Percentiles rank a stretch among this genome's conserved stretches.
Evolutionary conservation across 92 coral and sea anemone species (phyloP).

Genomic region (Nematostella vectensis): DNA sequence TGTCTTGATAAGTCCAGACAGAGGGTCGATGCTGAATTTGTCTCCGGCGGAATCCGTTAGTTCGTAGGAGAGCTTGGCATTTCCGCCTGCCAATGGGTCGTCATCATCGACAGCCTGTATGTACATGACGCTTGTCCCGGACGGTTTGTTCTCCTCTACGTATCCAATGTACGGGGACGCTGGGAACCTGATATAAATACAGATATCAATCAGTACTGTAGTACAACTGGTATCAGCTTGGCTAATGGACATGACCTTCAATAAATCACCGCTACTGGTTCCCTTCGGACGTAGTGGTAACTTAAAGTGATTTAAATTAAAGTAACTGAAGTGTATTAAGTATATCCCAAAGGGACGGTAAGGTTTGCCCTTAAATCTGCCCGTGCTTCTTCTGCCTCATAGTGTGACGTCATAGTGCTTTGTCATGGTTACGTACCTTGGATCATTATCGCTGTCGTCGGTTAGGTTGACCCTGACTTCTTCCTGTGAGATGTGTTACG

Average conservation of each 20-base stretch:
- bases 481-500: slow-evolving; percentile 14
- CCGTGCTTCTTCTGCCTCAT: too few species aligned
- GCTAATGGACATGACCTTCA: too few species aligned
- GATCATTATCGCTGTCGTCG: slow-evolving; percentile 55
- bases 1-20: slow-evolving; percentile 43
- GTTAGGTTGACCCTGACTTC: slow-evolving; percentile 41
- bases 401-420: too few species aligned
- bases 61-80: slow-evolving; percentile 46
- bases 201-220: too few species aligned
- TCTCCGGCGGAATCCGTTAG: slow-evolving; percentile 48
- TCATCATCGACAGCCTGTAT: slow-evolving; percentile 61
- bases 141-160: slow-evolving; percentile 41
- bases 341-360: too few species aligned
- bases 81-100: slow-evolving; percentile 44
- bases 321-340: too few species aligned
- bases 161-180: slow-evolving; percentile 63
- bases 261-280: too few species aligned
- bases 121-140: slow-evolving; percentile 49
- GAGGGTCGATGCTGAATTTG: slow-evolving; percentile 39
- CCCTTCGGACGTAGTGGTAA: too few species aligned
- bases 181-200: slow-evolving; percentile 24
- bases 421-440: slow-evolving; percentile 26
- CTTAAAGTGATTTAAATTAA: too few species aligned
- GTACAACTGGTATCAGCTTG: too few species aligned
- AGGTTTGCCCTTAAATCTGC: too few species aligned